Conservation (phyloP, 2,113 vertebrate genomes). For the Gnathonemus echidnorhynchus region DNA sequence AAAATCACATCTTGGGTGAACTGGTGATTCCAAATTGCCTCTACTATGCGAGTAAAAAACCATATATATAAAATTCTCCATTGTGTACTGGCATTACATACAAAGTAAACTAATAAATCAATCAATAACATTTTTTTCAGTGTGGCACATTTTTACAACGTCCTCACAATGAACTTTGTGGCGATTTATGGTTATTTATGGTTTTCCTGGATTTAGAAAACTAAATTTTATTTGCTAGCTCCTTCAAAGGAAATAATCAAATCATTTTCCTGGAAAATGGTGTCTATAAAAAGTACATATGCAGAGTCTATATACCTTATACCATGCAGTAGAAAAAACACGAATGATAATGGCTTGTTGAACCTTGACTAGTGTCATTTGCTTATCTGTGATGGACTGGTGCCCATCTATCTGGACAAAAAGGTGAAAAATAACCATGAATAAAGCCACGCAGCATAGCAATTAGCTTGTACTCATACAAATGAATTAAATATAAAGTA, state of each 20-base stretch:
- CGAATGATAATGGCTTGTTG: not conserved
- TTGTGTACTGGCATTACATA: not conserved
- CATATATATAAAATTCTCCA: not conserved
- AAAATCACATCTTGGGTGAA: not conserved
- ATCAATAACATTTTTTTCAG: not conserved
- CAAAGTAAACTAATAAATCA: not conserved
- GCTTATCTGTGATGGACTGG: not conserved
- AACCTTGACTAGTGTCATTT: not conserved
- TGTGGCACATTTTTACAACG: not conserved
- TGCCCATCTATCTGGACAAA: not conserved
- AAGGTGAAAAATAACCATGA: not conserved
- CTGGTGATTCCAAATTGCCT: not conserved
- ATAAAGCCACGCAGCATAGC: not conserved
- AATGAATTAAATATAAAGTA: not conserved
- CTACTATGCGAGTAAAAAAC: not conserved
- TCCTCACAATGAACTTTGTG: not conserved
- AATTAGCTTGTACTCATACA: not conserved
- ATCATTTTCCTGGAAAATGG: not conserved
- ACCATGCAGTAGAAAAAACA: not conserved
- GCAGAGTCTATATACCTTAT: not conserved
- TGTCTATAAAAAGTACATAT: not conserved
- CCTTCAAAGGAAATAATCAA: not conserved
- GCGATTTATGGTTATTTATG: not conserved
- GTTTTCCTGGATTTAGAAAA: not conserved
- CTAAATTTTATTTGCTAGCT: not conserved